A percentile compares a stretch with the other conserved stretches of the same genome.
phyloP scores from a whole-genome alignment of 2,113 vertebrate genomes.

The Paratilapia polleni region DNA sequence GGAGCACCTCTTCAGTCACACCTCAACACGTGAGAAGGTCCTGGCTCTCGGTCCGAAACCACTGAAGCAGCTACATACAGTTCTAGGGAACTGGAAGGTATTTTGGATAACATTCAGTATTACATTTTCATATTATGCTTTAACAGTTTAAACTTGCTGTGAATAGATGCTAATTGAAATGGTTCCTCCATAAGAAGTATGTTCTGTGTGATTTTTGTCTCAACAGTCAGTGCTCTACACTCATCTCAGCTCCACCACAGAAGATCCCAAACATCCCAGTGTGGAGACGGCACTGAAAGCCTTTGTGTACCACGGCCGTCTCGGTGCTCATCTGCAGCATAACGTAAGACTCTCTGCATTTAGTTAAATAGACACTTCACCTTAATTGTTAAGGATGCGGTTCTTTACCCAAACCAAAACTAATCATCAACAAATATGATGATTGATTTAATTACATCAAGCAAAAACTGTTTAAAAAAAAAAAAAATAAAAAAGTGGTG shows the following conservation, averaged over 20 bases:
- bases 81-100: slow-evolving; percentile 86
- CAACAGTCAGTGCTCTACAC: slow-evolving; percentile 80
- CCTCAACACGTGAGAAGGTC: slow-evolving; percentile 81
- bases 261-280: slow-evolving; percentile 42
- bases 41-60: slow-evolving; percentile 79
- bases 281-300: slow-evolving; percentile 82
- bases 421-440: neutral
- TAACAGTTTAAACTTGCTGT: neutral
- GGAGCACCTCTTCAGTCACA: slow-evolving; percentile 86
- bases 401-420: neutral
- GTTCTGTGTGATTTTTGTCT: slow-evolving; percentile 19
- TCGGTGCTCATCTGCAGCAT: slow-evolving; percentile 88
- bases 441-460: no score
- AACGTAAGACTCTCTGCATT: slow-evolving; percentile 74
- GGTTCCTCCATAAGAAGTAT: neutral
- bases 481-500: no score
- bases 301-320: slow-evolving; percentile 83
- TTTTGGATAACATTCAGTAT: neutral
- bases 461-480: no score
- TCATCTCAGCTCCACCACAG: slow-evolving; percentile 70
- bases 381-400: neutral
- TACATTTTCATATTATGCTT: neutral
- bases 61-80: slow-evolving; percentile 83
- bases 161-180: neutral
- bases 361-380: neutral